Evolutionary conservation across 2,113 vertebrate species (phyloP).

Genomic region (Melanocharis versteri): DNA sequence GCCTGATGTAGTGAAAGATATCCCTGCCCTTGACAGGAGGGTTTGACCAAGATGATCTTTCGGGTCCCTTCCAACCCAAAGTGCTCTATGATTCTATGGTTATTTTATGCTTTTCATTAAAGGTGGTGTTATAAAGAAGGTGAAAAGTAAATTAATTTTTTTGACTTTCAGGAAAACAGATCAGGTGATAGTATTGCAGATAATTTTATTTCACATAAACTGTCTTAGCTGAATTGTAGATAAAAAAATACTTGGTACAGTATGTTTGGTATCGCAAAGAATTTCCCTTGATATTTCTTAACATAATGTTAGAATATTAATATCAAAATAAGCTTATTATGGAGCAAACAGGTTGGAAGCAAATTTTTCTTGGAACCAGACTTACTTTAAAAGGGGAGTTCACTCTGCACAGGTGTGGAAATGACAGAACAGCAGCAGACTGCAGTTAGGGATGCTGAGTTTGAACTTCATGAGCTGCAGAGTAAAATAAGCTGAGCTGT

Average conservation of each 20-base stretch:
- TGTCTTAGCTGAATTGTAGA: neutral
- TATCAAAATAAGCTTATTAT: neutral
- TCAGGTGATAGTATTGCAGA: neutral
- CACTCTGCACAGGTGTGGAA: neutral
- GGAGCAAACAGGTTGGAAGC: neutral
- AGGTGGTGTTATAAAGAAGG: neutral
- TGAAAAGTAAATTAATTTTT: neutral
- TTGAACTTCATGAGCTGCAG: neutral
- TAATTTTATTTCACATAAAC: neutral
- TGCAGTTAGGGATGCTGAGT: neutral
- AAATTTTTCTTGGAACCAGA: neutral
- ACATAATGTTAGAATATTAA: neutral
- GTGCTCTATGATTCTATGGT: neutral
- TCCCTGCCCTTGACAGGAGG: neutral
- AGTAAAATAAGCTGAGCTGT: neutral
- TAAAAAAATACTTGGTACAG: neutral
- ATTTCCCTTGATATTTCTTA: neutral
- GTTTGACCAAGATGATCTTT: neutral
- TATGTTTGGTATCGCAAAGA: neutral
- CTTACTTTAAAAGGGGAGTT: neutral
- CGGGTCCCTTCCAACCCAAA: neutral
- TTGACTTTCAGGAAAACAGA: neutral
- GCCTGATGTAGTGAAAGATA: neutral
- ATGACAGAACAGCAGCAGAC: neutral
- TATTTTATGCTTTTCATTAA: neutral